These are phyloP conservation scores for Drosophila elegans DNA, from an alignment of 1,140 invertebrate species.

Conservation along the genomic window DNA sequence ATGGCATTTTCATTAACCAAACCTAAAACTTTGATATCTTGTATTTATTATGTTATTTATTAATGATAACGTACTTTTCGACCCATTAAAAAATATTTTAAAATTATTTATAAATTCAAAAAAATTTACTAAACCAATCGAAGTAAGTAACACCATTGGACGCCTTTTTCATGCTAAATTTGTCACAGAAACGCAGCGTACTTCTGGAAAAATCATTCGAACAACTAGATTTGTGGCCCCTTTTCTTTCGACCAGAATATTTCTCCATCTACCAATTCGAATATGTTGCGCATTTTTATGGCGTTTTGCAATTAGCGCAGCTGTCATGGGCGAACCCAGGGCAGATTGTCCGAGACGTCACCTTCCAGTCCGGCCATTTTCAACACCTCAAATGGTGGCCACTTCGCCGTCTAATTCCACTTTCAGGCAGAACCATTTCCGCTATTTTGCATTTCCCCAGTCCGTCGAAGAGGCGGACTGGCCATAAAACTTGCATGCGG, in stretches of 20 bases:
- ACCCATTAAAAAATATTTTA: no score
- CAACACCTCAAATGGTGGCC: slow-evolving; percentile 64
- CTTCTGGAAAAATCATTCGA: slow-evolving; percentile 24
- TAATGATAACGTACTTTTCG: no score
- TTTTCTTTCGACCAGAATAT: slow-evolving; percentile 16
- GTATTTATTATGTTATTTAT: no score
- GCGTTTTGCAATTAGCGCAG: slow-evolving; percentile 70
- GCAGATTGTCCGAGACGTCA: slow-evolving; percentile 36
- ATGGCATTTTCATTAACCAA: no score
- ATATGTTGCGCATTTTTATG: slow-evolving; percentile 76
- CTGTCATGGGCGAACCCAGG: slow-evolving; percentile 50
- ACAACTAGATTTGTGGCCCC: slow-evolving; percentile 31
- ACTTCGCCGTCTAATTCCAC: slow-evolving; percentile 47
- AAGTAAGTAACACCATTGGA: not conserved
- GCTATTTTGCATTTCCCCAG: slow-evolving; percentile 68
- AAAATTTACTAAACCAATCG: not conserved
- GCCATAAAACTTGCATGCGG: slow-evolving; percentile 50
- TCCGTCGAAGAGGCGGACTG: slow-evolving; percentile 16
- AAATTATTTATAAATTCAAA: not conserved
- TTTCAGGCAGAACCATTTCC: slow-evolving; percentile 73
- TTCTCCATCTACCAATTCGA: slow-evolving; percentile 24
- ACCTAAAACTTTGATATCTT: no score
- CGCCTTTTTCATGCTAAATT: slow-evolving; percentile 25
- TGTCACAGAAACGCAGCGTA: not conserved
- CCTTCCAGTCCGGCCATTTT: slow-evolving; percentile 54